Percentiles rank a stretch among this genome's conserved stretches.
phyloP scores from a whole-genome alignment of 2,888 invertebrate species.

The Ichneumon xanthorius region DNA sequence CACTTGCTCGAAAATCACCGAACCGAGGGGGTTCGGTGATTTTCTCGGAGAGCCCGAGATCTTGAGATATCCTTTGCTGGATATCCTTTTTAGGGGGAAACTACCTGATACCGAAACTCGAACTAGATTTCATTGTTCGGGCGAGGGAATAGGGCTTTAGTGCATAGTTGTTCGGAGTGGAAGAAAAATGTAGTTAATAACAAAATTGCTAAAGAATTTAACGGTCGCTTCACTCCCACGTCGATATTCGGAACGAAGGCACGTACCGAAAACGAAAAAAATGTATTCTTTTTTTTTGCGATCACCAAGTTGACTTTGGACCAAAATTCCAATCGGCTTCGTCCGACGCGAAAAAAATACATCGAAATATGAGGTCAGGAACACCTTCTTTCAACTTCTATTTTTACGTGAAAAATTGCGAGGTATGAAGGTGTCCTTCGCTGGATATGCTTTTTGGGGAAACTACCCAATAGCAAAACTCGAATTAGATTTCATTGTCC shows the following conservation, averaged over 20 bases:
- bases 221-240: background rate
- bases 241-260: background rate
- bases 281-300: background rate
- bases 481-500: background rate
- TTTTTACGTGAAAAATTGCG: background rate
- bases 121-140: background rate
- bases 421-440: background rate
- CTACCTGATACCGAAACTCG: slow-evolving; percentile 5
- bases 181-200: background rate
- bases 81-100: background rate
- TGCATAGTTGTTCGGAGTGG: background rate
- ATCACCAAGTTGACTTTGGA: background rate
- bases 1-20: slow-evolving; percentile 27
- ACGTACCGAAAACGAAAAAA: background rate
- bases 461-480: background rate
- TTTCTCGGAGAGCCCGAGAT: slow-evolving; percentile 4
- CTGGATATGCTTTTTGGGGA: background rate
- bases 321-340: background rate
- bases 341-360: background rate
- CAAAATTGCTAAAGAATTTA: background rate
- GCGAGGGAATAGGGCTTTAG: background rate
- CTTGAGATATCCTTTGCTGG: background rate
- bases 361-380: background rate
- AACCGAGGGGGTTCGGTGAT: background rate
- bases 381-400: background rate